Conservation (phyloP, 2,113 vertebrate genomes). For the Regulus satrapa region DNA sequence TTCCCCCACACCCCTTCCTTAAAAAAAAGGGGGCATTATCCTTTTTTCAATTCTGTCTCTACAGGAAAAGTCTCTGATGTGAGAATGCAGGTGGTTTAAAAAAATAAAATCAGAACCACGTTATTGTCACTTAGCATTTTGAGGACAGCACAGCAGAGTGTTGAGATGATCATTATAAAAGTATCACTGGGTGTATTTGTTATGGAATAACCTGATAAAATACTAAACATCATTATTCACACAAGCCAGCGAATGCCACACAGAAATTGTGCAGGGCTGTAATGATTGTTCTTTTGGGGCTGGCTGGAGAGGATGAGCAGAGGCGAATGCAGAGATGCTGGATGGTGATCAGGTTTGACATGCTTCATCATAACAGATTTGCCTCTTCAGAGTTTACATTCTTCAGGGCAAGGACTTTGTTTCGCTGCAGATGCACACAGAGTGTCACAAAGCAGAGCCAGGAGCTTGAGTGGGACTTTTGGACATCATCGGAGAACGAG, state of each 20-base stretch:
- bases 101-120: conserved; percentile 3
- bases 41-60: conserved; percentile 39
- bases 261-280: background rate
- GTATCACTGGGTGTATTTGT: conserved; percentile 58
- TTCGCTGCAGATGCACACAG: background rate
- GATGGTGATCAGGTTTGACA: conserved; percentile 30
- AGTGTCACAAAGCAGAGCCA: background rate
- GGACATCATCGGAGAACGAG: background rate
- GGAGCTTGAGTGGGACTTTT: background rate
- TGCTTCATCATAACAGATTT: conserved; percentile 5
- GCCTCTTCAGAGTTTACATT: background rate
- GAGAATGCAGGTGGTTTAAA: conserved; percentile 46
- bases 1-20: background rate
- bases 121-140: conserved; percentile 41
- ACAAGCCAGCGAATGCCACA: background rate
- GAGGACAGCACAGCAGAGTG: conserved; percentile 5
- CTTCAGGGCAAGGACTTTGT: conserved; percentile 22
- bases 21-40: background rate
- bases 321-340: background rate
- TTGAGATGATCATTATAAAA: conserved; percentile 27
- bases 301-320: background rate
- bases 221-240: background rate
- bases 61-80: conserved; percentile 38
- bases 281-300: conserved; percentile 23
- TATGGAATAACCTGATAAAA: conserved; percentile 31